Percentiles rank a stretch among this genome's conserved stretches.
Evolutionary conservation across 2,888 invertebrate genomes (phyloP).

Genomic region (Apodemia duryi): DNA sequence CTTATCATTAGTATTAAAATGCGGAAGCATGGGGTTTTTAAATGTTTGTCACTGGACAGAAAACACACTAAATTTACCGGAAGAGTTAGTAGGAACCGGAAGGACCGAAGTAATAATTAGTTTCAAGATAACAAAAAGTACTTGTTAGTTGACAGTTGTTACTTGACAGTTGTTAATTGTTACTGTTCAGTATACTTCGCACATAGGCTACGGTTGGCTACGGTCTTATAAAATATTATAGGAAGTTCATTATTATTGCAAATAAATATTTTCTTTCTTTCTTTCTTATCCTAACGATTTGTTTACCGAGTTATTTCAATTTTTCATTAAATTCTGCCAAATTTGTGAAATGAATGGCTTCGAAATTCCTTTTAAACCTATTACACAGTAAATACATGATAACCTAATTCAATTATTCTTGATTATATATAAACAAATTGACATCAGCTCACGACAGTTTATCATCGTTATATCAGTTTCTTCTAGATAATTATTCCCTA

Average conservation of each 20-base stretch:
- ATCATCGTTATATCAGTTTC: background rate
- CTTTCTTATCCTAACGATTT: background rate
- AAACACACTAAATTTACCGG: conserved; percentile 4
- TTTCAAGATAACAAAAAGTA: background rate
- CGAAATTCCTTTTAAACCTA: background rate
- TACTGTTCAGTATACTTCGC: background rate
- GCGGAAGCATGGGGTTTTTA: background rate
- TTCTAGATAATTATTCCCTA: background rate
- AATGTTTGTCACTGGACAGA: conserved; percentile 1
- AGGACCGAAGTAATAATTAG: background rate
- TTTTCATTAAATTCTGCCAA: background rate
- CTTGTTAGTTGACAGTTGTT: too few species aligned
- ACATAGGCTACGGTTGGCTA: background rate
- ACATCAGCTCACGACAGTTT: background rate
- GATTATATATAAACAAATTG: background rate
- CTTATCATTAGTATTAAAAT: conserved; percentile 1
- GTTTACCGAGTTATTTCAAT: background rate
- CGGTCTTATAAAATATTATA: background rate
- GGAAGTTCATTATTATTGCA: background rate
- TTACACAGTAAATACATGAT: background rate
- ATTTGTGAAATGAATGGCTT: background rate
- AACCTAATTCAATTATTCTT: background rate
- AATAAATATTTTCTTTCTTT: too few species aligned
- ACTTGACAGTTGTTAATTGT: background rate
- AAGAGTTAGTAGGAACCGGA: conserved; percentile 7